phyloP scores from a whole-genome alignment of 2,113 vertebrate genomes.

The Ciconia stormi region DNA sequence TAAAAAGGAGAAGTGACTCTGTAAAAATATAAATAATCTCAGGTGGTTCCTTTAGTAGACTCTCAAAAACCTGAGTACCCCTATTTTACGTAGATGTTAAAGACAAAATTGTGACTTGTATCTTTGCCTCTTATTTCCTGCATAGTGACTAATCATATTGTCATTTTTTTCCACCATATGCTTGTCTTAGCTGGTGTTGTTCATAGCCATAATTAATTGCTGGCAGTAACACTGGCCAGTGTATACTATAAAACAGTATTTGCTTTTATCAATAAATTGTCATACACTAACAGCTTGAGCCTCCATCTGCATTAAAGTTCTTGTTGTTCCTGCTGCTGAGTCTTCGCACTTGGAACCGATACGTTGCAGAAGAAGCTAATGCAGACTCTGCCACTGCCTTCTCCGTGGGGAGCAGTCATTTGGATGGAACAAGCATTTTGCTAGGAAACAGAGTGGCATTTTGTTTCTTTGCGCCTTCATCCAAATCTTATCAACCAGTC shows the following conservation, averaged over 20 bases:
- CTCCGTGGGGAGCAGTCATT: not conserved
- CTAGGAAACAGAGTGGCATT: not conserved
- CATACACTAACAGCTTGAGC: not conserved
- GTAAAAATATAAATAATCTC: not conserved
- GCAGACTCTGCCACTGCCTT: not conserved
- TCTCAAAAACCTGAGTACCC: not conserved
- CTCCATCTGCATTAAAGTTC: not conserved
- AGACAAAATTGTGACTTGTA: not conserved
- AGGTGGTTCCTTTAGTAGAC: not conserved
- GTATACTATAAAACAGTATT: not conserved
- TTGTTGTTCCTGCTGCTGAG: not conserved
- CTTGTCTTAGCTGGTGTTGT: not conserved
- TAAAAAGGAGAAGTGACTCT: not conserved
- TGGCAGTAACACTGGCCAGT: not conserved
- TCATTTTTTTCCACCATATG: not conserved
- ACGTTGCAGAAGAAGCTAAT: not conserved
- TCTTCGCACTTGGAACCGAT: not conserved
- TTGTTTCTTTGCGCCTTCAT: not conserved
- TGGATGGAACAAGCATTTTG: not conserved
- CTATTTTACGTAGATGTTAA: not conserved
- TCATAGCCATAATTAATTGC: not conserved
- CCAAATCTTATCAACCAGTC: not conserved
- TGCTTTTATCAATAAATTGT: not conserved
- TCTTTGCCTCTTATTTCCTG: not conserved
- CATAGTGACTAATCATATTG: not conserved